Base-by-base conservation (phyloP, 2,113 vertebrate genomes). In the Nothobranchius furzeri region DNA sequence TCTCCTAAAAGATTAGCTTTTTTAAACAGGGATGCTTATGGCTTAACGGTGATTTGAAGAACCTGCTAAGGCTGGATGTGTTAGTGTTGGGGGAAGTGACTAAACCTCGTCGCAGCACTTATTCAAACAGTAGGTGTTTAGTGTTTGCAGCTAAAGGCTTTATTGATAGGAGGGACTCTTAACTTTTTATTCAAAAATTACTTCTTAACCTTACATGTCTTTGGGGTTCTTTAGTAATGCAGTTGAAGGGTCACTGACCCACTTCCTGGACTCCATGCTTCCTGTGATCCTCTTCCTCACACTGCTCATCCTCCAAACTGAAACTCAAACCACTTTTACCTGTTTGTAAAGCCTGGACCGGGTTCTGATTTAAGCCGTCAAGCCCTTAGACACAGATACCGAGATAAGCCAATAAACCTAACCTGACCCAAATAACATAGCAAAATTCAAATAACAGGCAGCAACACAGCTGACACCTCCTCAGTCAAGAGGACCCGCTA, bases 1-100 rank as follows among this genome's bases (percentile, higher is more conserved):
- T 62, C 83, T 48, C 49, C 75, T 66, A 58, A 71, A 83, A 78
- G 71, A 86, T 73, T 65, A 70, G 76, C 76, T 70, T 82, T 83
- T 79, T 43, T 17, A 24, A 82, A 78, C 68, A 65, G 65, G 14
- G 59, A 69, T 35, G 70, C 73, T 82, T 68, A 70, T 17, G 40
- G 70, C 67, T 79, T 66, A 54, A 71, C 75, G 35, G 36, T 63
- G 43, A 71, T 67, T 64, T 62, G 62, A 68, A 74, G 76, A 66
- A 78, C 69, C 67, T 75, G 36, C 48, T 64, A 58, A 46, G 37
- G 37, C 55, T 42, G 7, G 64, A 43, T 30, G 74, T 15, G 42
- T 64, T 54, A 57, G 54, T 70, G 53, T 64, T 52, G 71, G 13
- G 37, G 62, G 62, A 76, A 57, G 70, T 0, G 56, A 50, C 36